phyloP scores from a whole-genome alignment of 2,797 vertebrate species.

The Microhierax caerulescens region DNA sequence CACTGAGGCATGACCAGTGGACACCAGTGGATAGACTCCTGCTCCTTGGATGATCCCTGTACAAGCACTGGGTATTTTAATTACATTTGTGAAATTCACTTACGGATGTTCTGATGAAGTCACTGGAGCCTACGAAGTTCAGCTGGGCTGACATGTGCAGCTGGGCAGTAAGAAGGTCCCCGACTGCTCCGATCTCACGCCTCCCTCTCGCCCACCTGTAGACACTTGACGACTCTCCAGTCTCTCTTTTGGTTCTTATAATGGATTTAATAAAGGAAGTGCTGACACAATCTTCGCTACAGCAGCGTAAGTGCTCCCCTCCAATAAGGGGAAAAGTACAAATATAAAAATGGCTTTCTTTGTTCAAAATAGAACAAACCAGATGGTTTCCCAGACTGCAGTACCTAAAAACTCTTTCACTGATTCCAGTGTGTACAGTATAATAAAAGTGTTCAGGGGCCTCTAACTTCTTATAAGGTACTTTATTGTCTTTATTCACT shows the following conservation, averaged over 20 bases:
- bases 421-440: conserved; percentile 64
- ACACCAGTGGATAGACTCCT: background rate
- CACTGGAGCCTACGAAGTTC: background rate
- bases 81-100: background rate
- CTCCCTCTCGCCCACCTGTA: conserved; percentile 32
- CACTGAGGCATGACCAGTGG: background rate
- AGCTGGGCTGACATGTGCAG: background rate
- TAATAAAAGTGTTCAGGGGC: conserved; percentile 67
- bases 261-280: conserved; percentile 69
- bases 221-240: conserved; percentile 17
- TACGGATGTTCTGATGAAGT: background rate
- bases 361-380: conserved; percentile 67
- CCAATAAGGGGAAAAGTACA: background rate
- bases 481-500: conserved; percentile 70
- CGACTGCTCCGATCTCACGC: background rate
- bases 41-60: background rate
- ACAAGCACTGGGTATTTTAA: background rate
- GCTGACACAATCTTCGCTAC: conserved; percentile 59
- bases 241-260: conserved; percentile 11
- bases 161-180: background rate
- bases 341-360: conserved; percentile 66
- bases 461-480: conserved; percentile 50
- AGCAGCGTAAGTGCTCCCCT: background rate
- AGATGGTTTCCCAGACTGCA: conserved; percentile 67
- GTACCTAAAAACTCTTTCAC: conserved; percentile 61